phyloP scores from a whole-genome alignment of 2,888 invertebrate species.

The Tinea trinotella region DNA sequence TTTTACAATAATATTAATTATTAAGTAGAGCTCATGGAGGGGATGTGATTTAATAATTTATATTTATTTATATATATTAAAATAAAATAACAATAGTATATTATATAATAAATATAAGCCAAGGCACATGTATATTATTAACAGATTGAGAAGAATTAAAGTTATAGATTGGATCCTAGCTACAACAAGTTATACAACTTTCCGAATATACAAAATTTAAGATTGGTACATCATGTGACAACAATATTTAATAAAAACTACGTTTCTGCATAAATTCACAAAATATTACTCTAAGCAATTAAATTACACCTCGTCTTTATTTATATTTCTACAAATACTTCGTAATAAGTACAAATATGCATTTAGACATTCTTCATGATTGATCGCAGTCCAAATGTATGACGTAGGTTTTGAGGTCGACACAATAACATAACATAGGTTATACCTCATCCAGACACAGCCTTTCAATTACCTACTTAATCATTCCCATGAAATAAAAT shows the following conservation, averaged over 20 bases:
- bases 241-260: constrained; percentile 69
- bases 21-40: neutral
- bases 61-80: constrained; percentile 19
- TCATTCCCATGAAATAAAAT: neutral
- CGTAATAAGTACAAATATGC: constrained; percentile 44
- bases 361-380: constrained; percentile 13
- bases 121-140: constrained; percentile 64
- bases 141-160: constrained; percentile 61
- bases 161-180: constrained; percentile 71
- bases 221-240: constrained; percentile 72
- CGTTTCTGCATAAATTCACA: constrained; percentile 69
- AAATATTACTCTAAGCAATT: constrained; percentile 71
- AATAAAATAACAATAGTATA: constrained; percentile 52
- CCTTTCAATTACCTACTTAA: constrained; percentile 33
- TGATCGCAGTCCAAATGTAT: constrained; percentile 22
- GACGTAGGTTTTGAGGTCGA: neutral
- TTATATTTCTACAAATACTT: constrained; percentile 56
- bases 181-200: constrained; percentile 71
- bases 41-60: neutral
- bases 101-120: constrained; percentile 53
- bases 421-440: constrained; percentile 18
- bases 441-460: constrained; percentile 39
- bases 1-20: too few species aligned
- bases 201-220: constrained; percentile 64
- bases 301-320: constrained; percentile 53